Conservation (phyloP, 2,888 invertebrate genomes). For the Tetropium fuscum region DNA sequence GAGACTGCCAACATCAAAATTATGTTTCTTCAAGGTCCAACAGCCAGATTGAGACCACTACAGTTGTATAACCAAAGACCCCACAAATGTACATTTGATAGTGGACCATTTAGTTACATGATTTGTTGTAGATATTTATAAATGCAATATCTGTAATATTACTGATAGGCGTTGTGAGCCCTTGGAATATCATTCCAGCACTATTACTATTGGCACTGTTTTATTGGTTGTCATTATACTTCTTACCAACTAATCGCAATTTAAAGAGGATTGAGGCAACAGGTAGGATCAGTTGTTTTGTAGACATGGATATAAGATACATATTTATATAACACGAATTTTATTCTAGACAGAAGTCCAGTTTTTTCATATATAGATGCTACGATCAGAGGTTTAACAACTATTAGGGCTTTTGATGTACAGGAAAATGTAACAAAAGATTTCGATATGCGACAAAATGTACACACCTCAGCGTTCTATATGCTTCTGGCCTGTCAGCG, state of each 20-base stretch:
- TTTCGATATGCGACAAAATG: slow-evolving; percentile 58
- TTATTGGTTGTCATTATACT: slow-evolving; percentile 74
- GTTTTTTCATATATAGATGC: slow-evolving; percentile 59
- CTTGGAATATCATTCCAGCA: slow-evolving; percentile 76
- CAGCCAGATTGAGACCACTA: no score
- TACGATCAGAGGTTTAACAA: slow-evolving; percentile 58
- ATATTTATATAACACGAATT: not conserved
- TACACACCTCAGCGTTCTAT: slow-evolving; percentile 56
- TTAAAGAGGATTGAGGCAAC: slow-evolving; percentile 78
- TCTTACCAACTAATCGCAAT: slow-evolving; percentile 79
- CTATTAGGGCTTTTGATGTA: slow-evolving; percentile 56
- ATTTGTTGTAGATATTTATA: slow-evolving; percentile 55
- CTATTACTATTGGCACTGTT: slow-evolving; percentile 74
- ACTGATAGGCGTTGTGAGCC: slow-evolving; percentile 79
- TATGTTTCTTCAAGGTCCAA: no score
- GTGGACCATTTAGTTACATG: not conserved
- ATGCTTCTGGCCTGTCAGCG: slow-evolving; percentile 51
- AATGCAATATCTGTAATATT: slow-evolving; percentile 77
- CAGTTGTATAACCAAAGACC: no score
- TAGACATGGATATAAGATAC: not conserved
- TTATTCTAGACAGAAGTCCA: slow-evolving; percentile 59
- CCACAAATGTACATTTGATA: no score
- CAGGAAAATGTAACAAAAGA: slow-evolving; percentile 53
- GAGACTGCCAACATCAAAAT: no score
- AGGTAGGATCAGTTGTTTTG: slow-evolving; percentile 67